A percentile compares a stretch with the other conserved stretches of the same genome.
Evolutionary conservation across 2,888 invertebrate species (phyloP).

Genomic region (Morpho deidamia): DNA sequence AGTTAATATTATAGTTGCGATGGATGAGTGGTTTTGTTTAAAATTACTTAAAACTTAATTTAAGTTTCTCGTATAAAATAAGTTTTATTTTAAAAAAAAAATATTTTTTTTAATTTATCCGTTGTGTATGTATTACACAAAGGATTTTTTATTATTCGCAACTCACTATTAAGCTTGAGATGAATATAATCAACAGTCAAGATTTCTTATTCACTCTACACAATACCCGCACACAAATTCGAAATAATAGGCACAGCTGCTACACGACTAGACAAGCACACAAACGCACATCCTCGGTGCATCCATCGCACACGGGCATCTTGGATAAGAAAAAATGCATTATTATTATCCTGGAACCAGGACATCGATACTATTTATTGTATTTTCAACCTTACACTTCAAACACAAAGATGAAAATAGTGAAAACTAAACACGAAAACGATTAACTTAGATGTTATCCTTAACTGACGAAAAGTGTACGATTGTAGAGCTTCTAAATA

Average conservation of each 20-base stretch:
- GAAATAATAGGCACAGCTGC: constrained; percentile 75
- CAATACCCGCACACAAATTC: constrained; percentile 53
- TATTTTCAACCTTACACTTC: constrained; percentile 35
- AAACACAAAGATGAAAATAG: constrained; percentile 24
- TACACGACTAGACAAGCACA: constrained; percentile 55
- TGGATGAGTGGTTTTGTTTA: too few relatives aligned
- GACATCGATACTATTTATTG: constrained; percentile 31
- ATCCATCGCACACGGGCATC: constrained; percentile 68
- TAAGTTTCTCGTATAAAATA: too few relatives aligned
- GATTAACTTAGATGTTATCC: constrained; percentile 70
- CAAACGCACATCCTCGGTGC: constrained; percentile 34
- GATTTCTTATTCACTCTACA: constrained; percentile 34
- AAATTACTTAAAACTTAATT: too few relatives aligned
- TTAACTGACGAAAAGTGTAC: constrained; percentile 27
- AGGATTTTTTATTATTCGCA: too few relatives aligned
- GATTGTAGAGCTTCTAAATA: constrained; percentile 31
- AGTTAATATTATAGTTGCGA: too few relatives aligned
- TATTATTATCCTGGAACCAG: constrained; percentile 70
- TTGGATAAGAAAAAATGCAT: constrained; percentile 66
- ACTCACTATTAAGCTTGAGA: too few relatives aligned
- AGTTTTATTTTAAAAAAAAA: not conserved
- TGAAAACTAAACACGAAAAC: constrained; percentile 29
- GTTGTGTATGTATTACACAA: not conserved
- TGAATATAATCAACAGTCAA: constrained; percentile 34
- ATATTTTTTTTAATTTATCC: too few relatives aligned